These are phyloP conservation scores for Portevinia maculata DNA, from an alignment of 2,888 invertebrate species.

Conservation along the genomic window DNA sequence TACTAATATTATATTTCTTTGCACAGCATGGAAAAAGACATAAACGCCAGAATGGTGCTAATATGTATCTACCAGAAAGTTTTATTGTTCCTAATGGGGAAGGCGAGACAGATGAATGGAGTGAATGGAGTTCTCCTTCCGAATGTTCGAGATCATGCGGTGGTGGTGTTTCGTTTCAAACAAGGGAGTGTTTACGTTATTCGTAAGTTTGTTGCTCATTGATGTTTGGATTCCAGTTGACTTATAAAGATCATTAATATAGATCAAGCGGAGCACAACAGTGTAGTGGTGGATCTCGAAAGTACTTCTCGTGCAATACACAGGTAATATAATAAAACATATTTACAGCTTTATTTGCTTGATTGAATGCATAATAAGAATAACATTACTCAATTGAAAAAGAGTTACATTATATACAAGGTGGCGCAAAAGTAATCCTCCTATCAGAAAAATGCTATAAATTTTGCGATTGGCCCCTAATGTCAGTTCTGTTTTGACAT, in stretches of 20 bases:
- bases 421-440: too few relatives aligned
- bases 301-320: constrained; percentile 95
- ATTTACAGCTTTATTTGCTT: not conserved
- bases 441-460: too few relatives aligned
- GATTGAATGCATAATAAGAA: not conserved
- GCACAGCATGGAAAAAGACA: constrained; percentile 88
- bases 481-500: too few relatives aligned
- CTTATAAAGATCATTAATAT: constrained; percentile 76
- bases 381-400: too few relatives aligned
- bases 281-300: constrained; percentile 91
- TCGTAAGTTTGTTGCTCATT: constrained; percentile 84
- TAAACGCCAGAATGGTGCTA: constrained; percentile 90
- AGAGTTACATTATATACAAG: too few relatives aligned
- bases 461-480: too few relatives aligned
- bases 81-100: constrained; percentile 89
- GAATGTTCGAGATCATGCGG: constrained; percentile 96
- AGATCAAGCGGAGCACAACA: constrained; percentile 86
- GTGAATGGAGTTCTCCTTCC: constrained; percentile 92
- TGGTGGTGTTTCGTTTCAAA: constrained; percentile 94
- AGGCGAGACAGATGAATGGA: constrained; percentile 88
- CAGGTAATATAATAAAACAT: constrained; percentile 84
- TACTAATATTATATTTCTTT: constrained; percentile 59
- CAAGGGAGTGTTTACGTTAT: constrained; percentile 88
- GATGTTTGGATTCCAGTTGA: not conserved
- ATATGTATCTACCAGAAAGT: constrained; percentile 88